Evolutionary conservation across 2,113 vertebrate species (phyloP).

Genomic region (Eulemur rufifrons): DNA sequence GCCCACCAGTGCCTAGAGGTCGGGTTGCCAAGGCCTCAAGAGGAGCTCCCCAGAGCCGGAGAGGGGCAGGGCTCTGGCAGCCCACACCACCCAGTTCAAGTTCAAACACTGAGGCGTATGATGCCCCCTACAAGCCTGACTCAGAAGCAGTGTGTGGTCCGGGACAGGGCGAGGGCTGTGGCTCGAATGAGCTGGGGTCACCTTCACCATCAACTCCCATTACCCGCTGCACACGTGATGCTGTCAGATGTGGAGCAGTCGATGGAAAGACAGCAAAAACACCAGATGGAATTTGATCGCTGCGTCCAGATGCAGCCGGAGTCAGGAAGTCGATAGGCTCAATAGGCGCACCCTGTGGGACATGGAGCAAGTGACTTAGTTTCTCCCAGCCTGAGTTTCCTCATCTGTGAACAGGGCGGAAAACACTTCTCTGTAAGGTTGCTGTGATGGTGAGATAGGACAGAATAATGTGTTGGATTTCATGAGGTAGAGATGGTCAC

Average conservation of each 20-base stretch:
- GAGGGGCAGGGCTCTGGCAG: not conserved
- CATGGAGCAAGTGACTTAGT: not conserved
- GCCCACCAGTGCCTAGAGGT: not conserved
- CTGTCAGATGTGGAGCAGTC: not conserved
- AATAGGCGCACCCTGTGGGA: fast-evolving
- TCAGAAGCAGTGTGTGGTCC: not conserved
- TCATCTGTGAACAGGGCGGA: not conserved
- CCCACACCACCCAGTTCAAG: not conserved
- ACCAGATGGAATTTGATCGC: not conserved
- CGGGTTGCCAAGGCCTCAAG: not conserved
- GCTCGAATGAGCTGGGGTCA: not conserved
- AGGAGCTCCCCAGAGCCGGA: not conserved
- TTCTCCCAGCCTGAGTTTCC: not conserved
- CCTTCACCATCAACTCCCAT: constrained; percentile 26
- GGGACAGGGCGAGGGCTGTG: not conserved
- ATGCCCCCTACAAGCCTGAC: not conserved
- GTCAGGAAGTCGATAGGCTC: not conserved
- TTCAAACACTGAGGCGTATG: not conserved
- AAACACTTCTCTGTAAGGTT: not conserved
- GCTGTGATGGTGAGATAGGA: not conserved
- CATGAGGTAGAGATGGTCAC: not conserved
- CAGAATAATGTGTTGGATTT: not conserved
- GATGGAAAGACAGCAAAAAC: not conserved
- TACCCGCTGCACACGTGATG: not conserved
- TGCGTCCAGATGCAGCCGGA: not conserved